These are phyloP conservation scores for Mythimna ferrago DNA, from an alignment of 2,888 invertebrate genomes.

Conservation along the genomic window DNA sequence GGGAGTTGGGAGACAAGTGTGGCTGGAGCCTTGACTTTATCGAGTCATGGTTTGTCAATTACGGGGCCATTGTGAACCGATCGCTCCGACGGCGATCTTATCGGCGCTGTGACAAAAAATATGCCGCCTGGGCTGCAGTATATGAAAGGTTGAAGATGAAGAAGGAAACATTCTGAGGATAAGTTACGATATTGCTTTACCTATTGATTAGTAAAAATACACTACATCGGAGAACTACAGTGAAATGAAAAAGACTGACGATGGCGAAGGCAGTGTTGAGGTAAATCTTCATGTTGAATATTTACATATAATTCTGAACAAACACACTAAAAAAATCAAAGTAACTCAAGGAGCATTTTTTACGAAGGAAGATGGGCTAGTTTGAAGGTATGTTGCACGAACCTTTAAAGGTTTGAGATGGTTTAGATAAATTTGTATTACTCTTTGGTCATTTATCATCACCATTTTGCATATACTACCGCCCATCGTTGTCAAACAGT, in stretches of 20 bases:
- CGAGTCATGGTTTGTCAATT: constrained; percentile 90
- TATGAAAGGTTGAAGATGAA: constrained; percentile 43
- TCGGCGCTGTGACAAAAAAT: constrained; percentile 82
- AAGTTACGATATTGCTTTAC: no score
- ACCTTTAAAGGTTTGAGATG: neutral
- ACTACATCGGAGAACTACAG: fast-evolving
- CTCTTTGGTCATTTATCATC: constrained; percentile 24
- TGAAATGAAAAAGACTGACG: neutral
- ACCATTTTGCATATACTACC: constrained; percentile 63
- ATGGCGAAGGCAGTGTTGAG: no score
- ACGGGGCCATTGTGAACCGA: constrained; percentile 82
- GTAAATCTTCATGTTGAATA: neutral
- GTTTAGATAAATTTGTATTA: neutral
- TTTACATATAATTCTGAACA: neutral
- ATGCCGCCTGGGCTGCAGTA: constrained; percentile 62
- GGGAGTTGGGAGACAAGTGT: constrained; percentile 74
- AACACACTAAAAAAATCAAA: neutral
- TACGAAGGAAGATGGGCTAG: neutral
- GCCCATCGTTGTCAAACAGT: constrained; percentile 70
- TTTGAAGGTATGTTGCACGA: no score
- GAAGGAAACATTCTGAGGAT: no score
- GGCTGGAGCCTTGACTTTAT: constrained; percentile 82
- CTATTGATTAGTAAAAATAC: no score
- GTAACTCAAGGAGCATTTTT: no score
- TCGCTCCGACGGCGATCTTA: constrained; percentile 78